A percentile compares a stretch with the other conserved stretches of the same genome.
phyloP scores from a whole-genome alignment of 2,797 vertebrate genomes.

The Chelonia mydas region DNA sequence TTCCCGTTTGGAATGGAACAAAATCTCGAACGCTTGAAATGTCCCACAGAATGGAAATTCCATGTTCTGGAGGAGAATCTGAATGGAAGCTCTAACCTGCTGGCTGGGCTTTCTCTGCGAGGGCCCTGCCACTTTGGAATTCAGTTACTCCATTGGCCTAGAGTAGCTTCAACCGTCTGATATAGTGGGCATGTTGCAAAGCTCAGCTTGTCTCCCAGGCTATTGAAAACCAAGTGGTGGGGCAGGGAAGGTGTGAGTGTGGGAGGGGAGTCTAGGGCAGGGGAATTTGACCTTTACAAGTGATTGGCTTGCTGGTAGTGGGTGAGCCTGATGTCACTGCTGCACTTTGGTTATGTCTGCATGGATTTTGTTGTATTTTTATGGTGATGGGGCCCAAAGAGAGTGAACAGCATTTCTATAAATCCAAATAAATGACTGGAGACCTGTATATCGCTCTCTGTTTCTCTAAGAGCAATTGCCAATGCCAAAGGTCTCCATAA shows the following conservation, averaged over 20 bases:
- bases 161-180: neutral
- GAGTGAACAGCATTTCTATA: neutral
- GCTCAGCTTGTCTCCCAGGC: no score
- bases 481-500: fast-evolving
- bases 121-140: neutral
- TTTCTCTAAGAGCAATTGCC: neutral
- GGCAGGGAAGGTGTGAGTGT: neutral
- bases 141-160: neutral
- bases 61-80: neutral
- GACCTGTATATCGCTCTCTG: fast-evolving
- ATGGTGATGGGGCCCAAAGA: neutral
- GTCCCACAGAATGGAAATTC: neutral
- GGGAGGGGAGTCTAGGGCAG: neutral
- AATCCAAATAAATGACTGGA: neutral
- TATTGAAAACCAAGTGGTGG: fast-evolving
- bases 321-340: neutral
- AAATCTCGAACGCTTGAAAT: neutral
- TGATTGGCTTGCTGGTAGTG: fast-evolving
- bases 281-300: neutral
- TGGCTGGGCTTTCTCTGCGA: neutral
- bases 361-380: neutral
- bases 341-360: neutral
- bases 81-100: no score
- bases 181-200: neutral
- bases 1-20: neutral